Conservation (phyloP, 1,140 invertebrate species). For the Dermatophagoides farinae region DNA sequence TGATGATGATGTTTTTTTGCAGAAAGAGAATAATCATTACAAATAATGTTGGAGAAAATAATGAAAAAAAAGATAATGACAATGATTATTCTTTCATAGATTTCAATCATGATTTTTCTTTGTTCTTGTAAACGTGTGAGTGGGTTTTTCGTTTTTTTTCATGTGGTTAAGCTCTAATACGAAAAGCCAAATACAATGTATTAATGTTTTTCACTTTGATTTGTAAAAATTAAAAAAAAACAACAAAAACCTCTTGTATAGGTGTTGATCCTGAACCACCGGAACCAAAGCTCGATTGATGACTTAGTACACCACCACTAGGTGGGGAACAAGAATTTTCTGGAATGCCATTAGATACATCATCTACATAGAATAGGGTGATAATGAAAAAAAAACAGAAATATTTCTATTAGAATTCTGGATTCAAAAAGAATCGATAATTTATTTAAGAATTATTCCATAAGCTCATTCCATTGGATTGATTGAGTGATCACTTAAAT, state of each 20-base stretch:
- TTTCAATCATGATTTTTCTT: no score
- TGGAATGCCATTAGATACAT: conserved; percentile 10
- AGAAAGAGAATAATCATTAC: no score
- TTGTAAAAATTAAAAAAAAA: not conserved
- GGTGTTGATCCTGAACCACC: conserved; percentile 5
- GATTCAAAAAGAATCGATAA: not conserved
- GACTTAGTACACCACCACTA: not conserved
- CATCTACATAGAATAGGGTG: not conserved
- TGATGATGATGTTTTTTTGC: no score
- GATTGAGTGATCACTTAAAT: not conserved
- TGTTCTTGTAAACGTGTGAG: no score
- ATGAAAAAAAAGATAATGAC: no score
- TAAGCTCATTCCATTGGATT: no score
- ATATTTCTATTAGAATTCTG: not conserved
- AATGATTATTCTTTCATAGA: no score
- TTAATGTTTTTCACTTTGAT: no score
- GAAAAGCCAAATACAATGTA: no score
- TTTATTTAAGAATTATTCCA: not conserved
- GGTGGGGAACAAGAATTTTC: conserved; percentile 10
- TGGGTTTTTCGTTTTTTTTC: no score
- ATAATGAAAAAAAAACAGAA: not conserved
- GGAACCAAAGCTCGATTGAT: conserved; percentile 11
- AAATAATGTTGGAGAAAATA: no score
- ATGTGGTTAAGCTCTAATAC: no score
- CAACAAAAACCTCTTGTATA: conserved; percentile 6